Conservation (phyloP, 1,140 invertebrate species). For the Caerostris darwini region DNA sequence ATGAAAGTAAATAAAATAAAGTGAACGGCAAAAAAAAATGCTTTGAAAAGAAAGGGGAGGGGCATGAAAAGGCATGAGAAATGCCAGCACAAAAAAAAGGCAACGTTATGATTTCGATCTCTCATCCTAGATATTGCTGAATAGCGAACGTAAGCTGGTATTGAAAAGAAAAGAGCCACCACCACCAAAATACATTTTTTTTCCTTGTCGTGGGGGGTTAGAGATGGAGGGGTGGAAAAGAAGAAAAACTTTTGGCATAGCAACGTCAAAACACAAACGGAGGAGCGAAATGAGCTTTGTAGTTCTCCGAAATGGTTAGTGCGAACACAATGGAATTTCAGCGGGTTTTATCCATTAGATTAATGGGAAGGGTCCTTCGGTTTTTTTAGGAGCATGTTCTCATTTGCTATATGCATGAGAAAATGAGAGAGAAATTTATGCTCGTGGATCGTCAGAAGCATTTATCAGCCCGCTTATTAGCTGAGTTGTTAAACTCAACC, state of each 20-base stretch:
- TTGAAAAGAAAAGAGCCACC: slow-evolving; percentile 12
- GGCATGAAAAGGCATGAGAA: slow-evolving; percentile 14
- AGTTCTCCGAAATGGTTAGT: slow-evolving; percentile 64
- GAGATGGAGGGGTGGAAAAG: background rate
- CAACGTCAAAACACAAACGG: slow-evolving; percentile 73
- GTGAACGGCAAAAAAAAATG: slow-evolving; percentile 3
- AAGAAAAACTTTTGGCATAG: slow-evolving; percentile 16
- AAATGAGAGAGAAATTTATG: background rate
- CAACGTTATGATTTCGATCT: slow-evolving; percentile 10
- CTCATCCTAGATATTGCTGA: slow-evolving; percentile 24
- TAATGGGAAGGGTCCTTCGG: slow-evolving; percentile 55
- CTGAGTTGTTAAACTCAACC: background rate
- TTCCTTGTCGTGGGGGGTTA: background rate
- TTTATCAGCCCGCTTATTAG: slow-evolving; percentile 26
- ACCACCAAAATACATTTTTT: background rate
- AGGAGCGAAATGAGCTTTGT: slow-evolving; percentile 74
- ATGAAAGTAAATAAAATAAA: background rate
- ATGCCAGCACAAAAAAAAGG: background rate
- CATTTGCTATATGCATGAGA: slow-evolving; percentile 3
- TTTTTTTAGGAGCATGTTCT: slow-evolving; percentile 47
- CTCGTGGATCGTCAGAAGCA: slow-evolving; percentile 3
- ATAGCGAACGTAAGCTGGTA: slow-evolving; percentile 30
- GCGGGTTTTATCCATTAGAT: slow-evolving; percentile 72
- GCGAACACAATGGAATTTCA: slow-evolving; percentile 65
- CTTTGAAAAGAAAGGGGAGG: slow-evolving; percentile 24